Evolutionary conservation across 1,140 invertebrate genomes (phyloP), one percentile per base, ranked within the genome.

Genomic region (Lutraria rhynchaena): DNA sequence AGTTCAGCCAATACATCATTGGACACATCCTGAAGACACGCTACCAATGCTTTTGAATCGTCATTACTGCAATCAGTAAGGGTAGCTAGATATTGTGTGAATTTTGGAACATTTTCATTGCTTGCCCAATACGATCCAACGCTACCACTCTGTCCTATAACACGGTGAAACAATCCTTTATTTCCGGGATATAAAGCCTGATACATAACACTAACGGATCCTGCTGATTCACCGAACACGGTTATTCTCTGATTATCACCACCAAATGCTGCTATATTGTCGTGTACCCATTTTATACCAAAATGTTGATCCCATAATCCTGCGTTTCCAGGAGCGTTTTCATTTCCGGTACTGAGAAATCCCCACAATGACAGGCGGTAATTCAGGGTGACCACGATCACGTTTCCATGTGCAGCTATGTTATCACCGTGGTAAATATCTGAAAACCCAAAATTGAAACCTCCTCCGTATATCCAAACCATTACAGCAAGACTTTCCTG

Each of bases 391-490:
- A 98, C 97, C 71, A 98, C 93, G 53, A 99, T 96, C 17, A 99
- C 94, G 86, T 98, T 95, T 46, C 81, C 85, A 24, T 87, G 80
- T 19, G 96, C 95, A 0, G 96, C 96, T 31, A 99, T 93, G 95
- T 96, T 31, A 51, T 92, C 75, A 95, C 96, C 93, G 98, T 97
- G 91, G 98, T 99, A 17, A 98, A 95, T 90, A 98, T 97, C 83
- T 98, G 96, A 95, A n/a, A 96, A 96, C 29, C 97, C 97, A 35
- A 55, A 33, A 90, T 97, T 97, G 93, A 98, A 99, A 4, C 97
- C 97, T 60, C 98, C 98, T 51, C 98, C 98, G 91, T 97, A 99
- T 80, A 99, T 96, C 97, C 97, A 98, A 37, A 99, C 94, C 95
- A 98, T 95, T 24, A 98, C 97, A 27, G 97, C 95, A 63, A 96